Conservation (phyloP, 2,797 vertebrate species). For the Enteromius thamalakanensis region DNA sequence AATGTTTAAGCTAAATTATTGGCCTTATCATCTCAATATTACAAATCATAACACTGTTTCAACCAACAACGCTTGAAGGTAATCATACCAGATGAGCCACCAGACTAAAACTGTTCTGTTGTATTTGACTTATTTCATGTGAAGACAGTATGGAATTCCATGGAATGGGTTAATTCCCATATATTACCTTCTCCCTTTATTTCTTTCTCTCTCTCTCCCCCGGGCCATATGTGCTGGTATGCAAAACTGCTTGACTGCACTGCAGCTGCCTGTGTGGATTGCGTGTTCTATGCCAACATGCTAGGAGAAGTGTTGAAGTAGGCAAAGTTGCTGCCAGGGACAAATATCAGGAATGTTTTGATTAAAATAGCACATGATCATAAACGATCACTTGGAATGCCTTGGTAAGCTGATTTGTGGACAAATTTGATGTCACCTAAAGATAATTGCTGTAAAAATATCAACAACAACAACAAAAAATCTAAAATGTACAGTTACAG, state of each 20-base stretch:
- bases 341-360: conserved; percentile 86
- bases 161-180: conserved; percentile 41
- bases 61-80: neutral
- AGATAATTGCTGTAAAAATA: neutral
- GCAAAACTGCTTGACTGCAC: conserved; percentile 85
- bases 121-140: conserved; percentile 6
- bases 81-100: neutral
- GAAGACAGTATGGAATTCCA: conserved; percentile 39
- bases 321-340: conserved; percentile 84
- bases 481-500: neutral
- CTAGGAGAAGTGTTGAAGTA: conserved; percentile 87
- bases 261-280: conserved; percentile 91
- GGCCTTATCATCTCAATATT: neutral
- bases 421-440: neutral
- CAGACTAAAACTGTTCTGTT: neutral
- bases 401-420: neutral
- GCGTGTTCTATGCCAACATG: conserved; percentile 89
- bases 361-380: conserved; percentile 89
- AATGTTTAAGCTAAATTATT: neutral
- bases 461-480: neutral
- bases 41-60: neutral
- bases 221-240: conserved; percentile 80
- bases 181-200: conserved; percentile 63
- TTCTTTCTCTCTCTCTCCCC: conserved; percentile 72
- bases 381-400: conserved; percentile 62